Evolutionary conservation across 1,140 invertebrate genomes (phyloP), one percentile per base, ranked within the genome.

Genomic region (Lepidurus packardi): DNA sequence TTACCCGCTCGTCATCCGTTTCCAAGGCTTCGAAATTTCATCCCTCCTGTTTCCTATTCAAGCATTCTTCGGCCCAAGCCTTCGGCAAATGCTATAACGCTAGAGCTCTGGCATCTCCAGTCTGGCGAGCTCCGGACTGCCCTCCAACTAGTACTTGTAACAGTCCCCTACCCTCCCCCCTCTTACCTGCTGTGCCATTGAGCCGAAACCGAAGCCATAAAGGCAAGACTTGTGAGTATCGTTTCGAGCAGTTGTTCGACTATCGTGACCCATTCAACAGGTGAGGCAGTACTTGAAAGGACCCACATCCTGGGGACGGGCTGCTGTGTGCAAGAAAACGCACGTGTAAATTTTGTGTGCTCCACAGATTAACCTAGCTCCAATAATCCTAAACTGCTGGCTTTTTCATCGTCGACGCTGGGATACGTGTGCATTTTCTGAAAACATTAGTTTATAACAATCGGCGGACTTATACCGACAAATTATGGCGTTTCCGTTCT

Each of bases 221-320:
- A 65, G 53, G 16, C 53, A 16, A 21, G 53, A 7, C 53, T 65
- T 65, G 53, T 7, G 6, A 65, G 2, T 13, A 65, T n/a, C 53
- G 13, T 65, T 65, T 16, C n/a, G 53, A 16, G n/a, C 53, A 65
- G 53, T 65, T 65, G 53, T 65, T 65, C 6, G 53, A 21, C 53
- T 21, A 65, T 65, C 53, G 53, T 65, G 53, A 65, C 21, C 53
- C 53, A 65, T 65, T 65, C 53, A 13, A 65, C 53, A 65, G 53
- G 53, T 65, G 53, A 65, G 53, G 53, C 53, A n/a, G 53, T 16
- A 21, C 13, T 65, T 65, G 34, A 34, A 34, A 4, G 34, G 34
- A 34, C n/a, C 53, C 53, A 65, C 3, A n/a, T 7, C 53, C 13
- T 65, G 53, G 53, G 53, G 13, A 65, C 53, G 53, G 53, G n/a